Evolutionary conservation across 1,140 invertebrate species (phyloP), one percentile per base, ranked within the genome.

Genomic region (Adelges cooleyi): DNA sequence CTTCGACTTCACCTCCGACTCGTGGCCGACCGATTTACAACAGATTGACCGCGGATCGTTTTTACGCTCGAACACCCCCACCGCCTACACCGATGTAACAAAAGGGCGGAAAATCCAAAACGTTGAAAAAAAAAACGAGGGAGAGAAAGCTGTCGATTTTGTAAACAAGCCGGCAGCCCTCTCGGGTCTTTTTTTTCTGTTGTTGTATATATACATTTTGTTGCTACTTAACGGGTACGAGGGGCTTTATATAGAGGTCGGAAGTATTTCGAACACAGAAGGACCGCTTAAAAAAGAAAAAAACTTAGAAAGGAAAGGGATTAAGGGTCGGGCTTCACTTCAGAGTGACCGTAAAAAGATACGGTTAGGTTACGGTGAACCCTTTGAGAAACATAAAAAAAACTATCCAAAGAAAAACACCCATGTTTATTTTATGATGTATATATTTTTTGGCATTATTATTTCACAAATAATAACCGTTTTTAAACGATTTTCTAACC

Each of bases 11-110:
- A 1, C 25, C 42, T 15, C 25, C 27, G 18, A 18, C 18, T 6
- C 42, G 3, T 33, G 29, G 29, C 29, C 29, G 38, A 62, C 56
- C 56, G 56, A 62, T 62, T 62, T 62, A 62, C 56, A 62, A 48
- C 56, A 62, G 56, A 62, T 62, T 62, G 56, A 62, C 56, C 56
- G 56, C 56, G 56, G 56, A 62, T 62, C 56, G 40, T 62, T 62
- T 62, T 62, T 62, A 48, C 42, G 56, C 56, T 62, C 42, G 13
- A 62, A 62, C 56, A 25, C 56, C 56, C 52, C 20, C 29, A 33
- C 29, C 11, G 11, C 54, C 17, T 8, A 18, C 17, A 48, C 6
- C 42, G 23, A n/a, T n/a, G 38, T 46, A 59, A 59, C 54, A 62
- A 62, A 62, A 62, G 54, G 54, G 54, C 42, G 54, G 42, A 62